These are phyloP conservation scores for Sympetrum striolatum DNA, from an alignment of 2,888 invertebrate species.

Conservation along the genomic window DNA sequence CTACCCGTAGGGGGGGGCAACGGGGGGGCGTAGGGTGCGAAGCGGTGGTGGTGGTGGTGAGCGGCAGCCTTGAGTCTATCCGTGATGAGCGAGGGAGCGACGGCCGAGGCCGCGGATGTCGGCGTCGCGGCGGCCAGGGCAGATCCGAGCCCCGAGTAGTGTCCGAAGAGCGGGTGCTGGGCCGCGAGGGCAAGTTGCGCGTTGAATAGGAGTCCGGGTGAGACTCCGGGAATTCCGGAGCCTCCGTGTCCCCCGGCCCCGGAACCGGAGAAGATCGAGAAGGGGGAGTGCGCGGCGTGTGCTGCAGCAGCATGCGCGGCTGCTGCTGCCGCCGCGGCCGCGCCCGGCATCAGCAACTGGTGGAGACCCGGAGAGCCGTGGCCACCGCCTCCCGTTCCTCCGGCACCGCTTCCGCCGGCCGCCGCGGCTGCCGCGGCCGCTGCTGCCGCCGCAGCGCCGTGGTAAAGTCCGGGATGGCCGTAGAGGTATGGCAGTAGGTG, in stretches of 20 bases:
- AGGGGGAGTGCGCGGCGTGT: conserved; percentile 54
- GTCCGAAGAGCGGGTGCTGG: conserved; percentile 81
- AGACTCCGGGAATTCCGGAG: conserved; percentile 64
- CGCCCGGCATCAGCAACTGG: conserved; percentile 69
- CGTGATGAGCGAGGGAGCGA: conserved; percentile 56
- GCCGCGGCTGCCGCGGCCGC: conserved; percentile 69
- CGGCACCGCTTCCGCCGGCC: conserved; percentile 58
- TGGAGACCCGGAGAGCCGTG: conserved; percentile 65
- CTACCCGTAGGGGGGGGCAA: conserved; percentile 58
- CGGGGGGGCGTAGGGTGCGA: conserved; percentile 88
- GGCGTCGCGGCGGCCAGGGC: conserved; percentile 50
- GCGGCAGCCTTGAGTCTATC: conserved; percentile 62
- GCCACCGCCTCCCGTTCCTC: conserved; percentile 56
- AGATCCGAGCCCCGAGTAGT: conserved; percentile 65
- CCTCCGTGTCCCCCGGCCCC: conserved; percentile 47
- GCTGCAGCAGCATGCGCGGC: conserved; percentile 45
- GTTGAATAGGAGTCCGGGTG: conserved; percentile 86
- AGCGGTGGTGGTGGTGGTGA: conserved; percentile 62
- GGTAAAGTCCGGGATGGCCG: conserved; percentile 81
- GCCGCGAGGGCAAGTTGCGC: conserved; percentile 87
- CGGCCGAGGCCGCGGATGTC: conserved; percentile 47
- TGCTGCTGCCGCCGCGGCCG: conserved; percentile 46
- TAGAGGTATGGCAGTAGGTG: conserved; percentile 91
- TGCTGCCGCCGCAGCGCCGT: conserved; percentile 57
- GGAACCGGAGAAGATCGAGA: conserved; percentile 54